These are phyloP conservation scores for Zygaena filipendulae DNA, from an alignment of 2,888 invertebrate genomes.

Conservation along the genomic window DNA sequence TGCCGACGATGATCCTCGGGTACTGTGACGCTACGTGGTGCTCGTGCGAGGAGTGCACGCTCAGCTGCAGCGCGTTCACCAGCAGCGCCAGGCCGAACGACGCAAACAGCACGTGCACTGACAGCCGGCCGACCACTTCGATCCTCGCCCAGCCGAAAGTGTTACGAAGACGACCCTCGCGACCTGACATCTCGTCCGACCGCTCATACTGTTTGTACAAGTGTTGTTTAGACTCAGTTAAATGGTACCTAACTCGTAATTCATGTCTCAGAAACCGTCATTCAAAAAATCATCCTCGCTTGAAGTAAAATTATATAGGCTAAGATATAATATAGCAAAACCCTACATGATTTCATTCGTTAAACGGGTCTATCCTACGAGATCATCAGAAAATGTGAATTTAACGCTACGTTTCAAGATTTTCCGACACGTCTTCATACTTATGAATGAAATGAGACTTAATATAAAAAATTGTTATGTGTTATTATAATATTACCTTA, in stretches of 20 bases:
- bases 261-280: not conserved
- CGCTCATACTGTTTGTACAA: conserved; percentile 42
- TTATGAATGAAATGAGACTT: no score
- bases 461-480: no score
- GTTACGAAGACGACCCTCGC: conserved; percentile 80
- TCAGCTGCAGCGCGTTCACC: conserved; percentile 84
- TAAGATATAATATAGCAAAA: no score
- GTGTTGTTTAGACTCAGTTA: no score
- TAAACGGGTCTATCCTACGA: no score
- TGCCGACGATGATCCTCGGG: conserved; percentile 77
- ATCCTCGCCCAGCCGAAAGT: conserved; percentile 95
- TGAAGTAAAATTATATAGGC: not conserved
- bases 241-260: no score
- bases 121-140: conserved; percentile 85
- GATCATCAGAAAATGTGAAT: no score
- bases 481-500: no score
- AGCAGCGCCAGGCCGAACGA: conserved; percentile 85
- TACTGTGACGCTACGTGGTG: conserved; percentile 61
- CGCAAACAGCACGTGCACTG: conserved; percentile 83
- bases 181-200: conserved; percentile 58
- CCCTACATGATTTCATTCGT: no score
- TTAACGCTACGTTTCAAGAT: no score
- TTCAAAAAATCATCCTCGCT: not conserved
- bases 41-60: conserved; percentile 72
- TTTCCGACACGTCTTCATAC: no score